phyloP scores from a whole-genome alignment of 2,113 vertebrate species.

The Muntiacus reevesi region DNA sequence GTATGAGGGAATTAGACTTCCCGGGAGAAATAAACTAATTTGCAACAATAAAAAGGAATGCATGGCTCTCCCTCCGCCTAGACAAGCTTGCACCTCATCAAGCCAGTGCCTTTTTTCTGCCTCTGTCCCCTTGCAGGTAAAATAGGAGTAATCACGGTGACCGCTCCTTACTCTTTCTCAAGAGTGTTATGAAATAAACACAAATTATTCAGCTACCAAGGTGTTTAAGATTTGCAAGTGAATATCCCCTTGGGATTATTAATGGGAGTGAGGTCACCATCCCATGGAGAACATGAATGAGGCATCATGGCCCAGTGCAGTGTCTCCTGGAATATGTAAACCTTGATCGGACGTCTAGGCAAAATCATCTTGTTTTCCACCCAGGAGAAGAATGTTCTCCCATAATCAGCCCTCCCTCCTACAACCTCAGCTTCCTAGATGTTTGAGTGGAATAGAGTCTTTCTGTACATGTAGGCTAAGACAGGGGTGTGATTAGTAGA shows the following conservation, averaged over 20 bases:
- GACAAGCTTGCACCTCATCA: not conserved
- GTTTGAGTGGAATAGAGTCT: fast-evolving
- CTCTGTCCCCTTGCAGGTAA: not conserved
- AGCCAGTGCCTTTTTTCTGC: not conserved
- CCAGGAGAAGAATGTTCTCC: not conserved
- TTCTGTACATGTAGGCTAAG: not conserved
- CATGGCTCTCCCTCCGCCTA: not conserved
- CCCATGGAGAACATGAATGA: not conserved
- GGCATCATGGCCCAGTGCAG: fast-evolving
- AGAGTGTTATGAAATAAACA: not conserved
- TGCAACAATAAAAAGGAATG: not conserved
- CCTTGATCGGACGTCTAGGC: not conserved
- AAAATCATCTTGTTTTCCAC: not conserved
- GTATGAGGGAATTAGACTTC: not conserved
- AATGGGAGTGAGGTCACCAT: not conserved
- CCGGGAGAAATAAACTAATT: not conserved
- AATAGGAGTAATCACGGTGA: not conserved
- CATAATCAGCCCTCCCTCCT: not conserved
- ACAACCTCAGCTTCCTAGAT: not conserved
- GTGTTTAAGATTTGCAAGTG: not conserved
- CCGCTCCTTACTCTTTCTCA: not conserved
- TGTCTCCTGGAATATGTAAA: not conserved
- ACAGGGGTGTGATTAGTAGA: not conserved
- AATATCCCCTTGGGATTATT: not conserved
- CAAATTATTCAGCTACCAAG: not conserved